These are phyloP conservation scores for Leptinotarsa haldemani DNA, from an alignment of 2,888 invertebrate species.

Conservation along the genomic window DNA sequence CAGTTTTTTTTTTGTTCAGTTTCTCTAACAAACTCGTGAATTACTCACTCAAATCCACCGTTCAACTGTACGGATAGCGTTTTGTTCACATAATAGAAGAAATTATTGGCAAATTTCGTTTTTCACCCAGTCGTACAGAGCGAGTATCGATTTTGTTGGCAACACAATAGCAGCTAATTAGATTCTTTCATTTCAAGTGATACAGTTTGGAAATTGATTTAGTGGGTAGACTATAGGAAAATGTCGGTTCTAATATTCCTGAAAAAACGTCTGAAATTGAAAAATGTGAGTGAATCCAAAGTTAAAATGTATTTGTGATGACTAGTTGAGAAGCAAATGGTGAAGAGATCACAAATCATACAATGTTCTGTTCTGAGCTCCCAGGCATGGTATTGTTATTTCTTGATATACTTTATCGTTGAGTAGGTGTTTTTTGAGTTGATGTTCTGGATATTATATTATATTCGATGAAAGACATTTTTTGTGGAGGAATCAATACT, in stretches of 20 bases:
- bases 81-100: constrained; percentile 10
- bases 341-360: too few relatives aligned
- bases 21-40: background rate
- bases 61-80: background rate
- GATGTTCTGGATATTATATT: too few relatives aligned
- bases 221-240: too few relatives aligned
- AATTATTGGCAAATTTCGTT: background rate
- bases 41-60: background rate
- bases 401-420: too few relatives aligned
- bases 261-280: background rate
- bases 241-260: background rate
- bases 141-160: constrained; percentile 10
- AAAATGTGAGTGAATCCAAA: background rate
- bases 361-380: too few relatives aligned
- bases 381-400: too few relatives aligned
- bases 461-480: too few relatives aligned
- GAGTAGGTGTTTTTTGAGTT: too few relatives aligned
- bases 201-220: constrained; percentile 10
- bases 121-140: background rate
- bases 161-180: constrained; percentile 14
- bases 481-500: too few relatives aligned
- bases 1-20: background rate
- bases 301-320: background rate
- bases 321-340: too few relatives aligned
- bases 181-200: background rate